Evolutionary conservation across 2,888 invertebrate genomes (phyloP), one percentile per base, ranked within the genome.

Genomic region (Matsumyia berberina): DNA sequence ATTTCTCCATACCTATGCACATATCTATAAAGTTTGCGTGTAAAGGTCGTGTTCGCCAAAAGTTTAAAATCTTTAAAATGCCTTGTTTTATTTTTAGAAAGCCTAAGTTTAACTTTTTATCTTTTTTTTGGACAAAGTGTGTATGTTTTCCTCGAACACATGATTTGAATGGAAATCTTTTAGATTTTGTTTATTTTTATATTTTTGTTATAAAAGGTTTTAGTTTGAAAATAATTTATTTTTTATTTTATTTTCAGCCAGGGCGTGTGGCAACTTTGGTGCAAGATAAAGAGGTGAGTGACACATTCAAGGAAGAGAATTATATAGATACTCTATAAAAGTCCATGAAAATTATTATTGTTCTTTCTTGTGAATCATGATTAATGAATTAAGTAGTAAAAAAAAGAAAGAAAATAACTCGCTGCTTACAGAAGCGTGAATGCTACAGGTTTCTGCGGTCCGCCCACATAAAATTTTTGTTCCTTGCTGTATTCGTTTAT

Each of bases 251-350:
- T 90, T 95, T 95, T 86, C 94, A 98, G 97, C 97, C 97, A 81
- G 98, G 98, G 73, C 94, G 98, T 89, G 98, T 98, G 39, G 98
- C 96, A 9, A 98, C 97, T 19, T 93, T 98, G 58, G 93, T 97
- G 69, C 94, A 96, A 90, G 95, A 96, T 89, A 93, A 94, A 89
- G 94, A 96, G 94, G 97, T 97, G 93, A 94, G 94, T 90, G 53
- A 60, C 31, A 37, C 35, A 31, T 55, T 60, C 37, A 44, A 57
- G 35, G 35, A 58, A 46, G 11, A 42, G 51, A 5, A 15, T 17
- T 53, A 31, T 19, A n/a, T n/a, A n/a, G n/a, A n/a, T n/a, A 33
- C 3, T 17, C 11, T 58, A 12, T 42, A 31, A 29, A 11, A 29
- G 24, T 19, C 12, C n/a, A 51, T n/a, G 11, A 1, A 4, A 17